Conservation (phyloP, 2,888 invertebrate genomes). For the Tachina lurida region DNA sequence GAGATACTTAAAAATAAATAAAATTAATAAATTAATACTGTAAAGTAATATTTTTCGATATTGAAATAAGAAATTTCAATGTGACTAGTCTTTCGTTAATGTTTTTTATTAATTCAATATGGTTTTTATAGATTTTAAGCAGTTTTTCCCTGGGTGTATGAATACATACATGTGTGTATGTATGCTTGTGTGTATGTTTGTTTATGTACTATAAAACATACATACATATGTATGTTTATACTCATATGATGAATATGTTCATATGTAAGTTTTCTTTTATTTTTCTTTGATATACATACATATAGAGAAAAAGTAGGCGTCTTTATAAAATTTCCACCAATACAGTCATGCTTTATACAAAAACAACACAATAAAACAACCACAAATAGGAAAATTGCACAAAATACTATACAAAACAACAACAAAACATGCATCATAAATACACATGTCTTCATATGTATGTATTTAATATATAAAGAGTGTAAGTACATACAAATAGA, state of each 20-base stretch:
- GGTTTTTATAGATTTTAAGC: too few relatives aligned
- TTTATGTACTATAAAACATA: neutral
- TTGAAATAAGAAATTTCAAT: too few relatives aligned
- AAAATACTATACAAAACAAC: slow-evolving; percentile 59
- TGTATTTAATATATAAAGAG: neutral
- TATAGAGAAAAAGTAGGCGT: slow-evolving; percentile 65
- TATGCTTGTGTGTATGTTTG: neutral
- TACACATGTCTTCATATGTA: slow-evolving; percentile 2
- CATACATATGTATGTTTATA: neutral
- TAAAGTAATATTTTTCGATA: too few relatives aligned
- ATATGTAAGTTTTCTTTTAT: neutral
- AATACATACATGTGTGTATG: too few relatives aligned
- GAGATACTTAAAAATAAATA: too few relatives aligned
- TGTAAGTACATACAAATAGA: neutral
- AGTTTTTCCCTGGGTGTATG: too few relatives aligned
- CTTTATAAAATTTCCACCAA: slow-evolving; percentile 60
- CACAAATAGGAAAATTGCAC: slow-evolving; percentile 70
- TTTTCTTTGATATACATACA: neutral
- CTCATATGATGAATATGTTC: slow-evolving; percentile 16
- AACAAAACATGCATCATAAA: slow-evolving; percentile 25
- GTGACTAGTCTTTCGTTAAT: too few relatives aligned
- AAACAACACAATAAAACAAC: slow-evolving; percentile 55
- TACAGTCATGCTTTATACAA: slow-evolving; percentile 39
- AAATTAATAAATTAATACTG: too few relatives aligned
- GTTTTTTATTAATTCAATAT: too few relatives aligned